phyloP scores from a whole-genome alignment of 2,113 vertebrate species.

The Muscicapa adusta region DNA sequence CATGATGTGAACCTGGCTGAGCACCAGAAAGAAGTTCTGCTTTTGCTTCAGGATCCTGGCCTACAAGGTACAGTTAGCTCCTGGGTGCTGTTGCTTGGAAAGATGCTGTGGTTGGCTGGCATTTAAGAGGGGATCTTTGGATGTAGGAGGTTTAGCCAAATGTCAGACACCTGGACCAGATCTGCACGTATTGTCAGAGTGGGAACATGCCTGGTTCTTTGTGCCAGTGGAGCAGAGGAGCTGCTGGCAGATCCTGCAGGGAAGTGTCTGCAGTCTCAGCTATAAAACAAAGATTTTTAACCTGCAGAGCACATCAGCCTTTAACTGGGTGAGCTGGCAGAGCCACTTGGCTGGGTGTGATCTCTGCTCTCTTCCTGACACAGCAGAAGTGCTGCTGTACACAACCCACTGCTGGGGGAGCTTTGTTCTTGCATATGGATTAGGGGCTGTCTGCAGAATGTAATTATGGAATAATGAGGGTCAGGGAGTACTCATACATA shows the following conservation, averaged over 20 bases:
- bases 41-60: slow-evolving; percentile 75
- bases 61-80: slow-evolving; percentile 75
- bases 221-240: background rate
- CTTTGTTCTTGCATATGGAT: background rate
- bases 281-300: background rate
- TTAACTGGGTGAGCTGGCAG: background rate
- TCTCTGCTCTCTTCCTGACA: background rate
- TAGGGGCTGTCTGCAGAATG: background rate
- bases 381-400: background rate
- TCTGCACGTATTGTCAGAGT: background rate
- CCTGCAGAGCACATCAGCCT: background rate
- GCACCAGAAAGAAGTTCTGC: slow-evolving; percentile 80
- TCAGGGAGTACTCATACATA: background rate
- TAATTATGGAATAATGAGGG: background rate
- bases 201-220: background rate
- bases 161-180: background rate
- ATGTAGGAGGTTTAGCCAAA: background rate
- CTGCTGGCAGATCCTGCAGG: background rate
- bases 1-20: slow-evolving; percentile 83
- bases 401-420: background rate
- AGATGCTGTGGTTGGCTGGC: background rate
- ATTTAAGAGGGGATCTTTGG: background rate
- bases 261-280: background rate
- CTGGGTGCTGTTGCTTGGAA: background rate
- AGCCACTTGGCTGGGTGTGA: background rate